These are phyloP conservation scores for Drosophila mayri DNA, from an alignment of 1,140 invertebrate species.

Conservation along the genomic window DNA sequence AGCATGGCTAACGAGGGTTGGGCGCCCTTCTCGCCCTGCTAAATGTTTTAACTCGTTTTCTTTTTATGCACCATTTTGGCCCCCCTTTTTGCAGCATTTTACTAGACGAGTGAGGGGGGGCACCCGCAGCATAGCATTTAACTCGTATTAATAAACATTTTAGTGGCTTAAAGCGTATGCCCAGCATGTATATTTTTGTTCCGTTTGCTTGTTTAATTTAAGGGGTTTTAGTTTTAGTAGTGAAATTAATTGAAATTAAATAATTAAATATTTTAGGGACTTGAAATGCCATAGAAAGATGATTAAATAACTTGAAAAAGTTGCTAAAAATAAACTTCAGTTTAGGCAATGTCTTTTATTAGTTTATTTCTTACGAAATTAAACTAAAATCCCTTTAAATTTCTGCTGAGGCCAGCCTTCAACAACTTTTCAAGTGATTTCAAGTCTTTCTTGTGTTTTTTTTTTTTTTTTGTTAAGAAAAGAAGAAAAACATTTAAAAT, in stretches of 20 bases:
- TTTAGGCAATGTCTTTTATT: no score
- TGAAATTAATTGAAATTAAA: neutral
- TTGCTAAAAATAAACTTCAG: no score
- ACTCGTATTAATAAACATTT: slow-evolving; percentile 11
- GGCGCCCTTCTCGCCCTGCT: neutral
- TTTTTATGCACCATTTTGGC: slow-evolving; percentile 9
- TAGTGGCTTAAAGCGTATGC: slow-evolving; percentile 8
- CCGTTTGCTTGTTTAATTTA: neutral
- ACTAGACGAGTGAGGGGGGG: no score
- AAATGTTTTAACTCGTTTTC: slow-evolving; percentile 14
- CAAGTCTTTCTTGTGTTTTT: neutral
- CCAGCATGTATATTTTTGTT: slow-evolving; percentile 4
- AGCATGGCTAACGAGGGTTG: slow-evolving; percentile 11
- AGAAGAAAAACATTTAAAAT: neutral
- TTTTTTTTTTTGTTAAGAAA: neutral
- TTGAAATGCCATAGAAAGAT: neutral
- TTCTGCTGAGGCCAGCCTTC: neutral
- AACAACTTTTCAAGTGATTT: neutral
- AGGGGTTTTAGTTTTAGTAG: no score
- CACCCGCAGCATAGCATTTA: slow-evolving; percentile 13
- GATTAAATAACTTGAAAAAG: no score
- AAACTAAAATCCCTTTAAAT: neutral
- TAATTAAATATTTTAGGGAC: neutral
- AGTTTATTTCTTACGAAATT: neutral
- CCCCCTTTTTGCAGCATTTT: neutral